Evolutionary conservation across 2,888 invertebrate genomes (phyloP), one percentile per base, ranked within the genome.

Genomic region (Andrena trimmerana): DNA sequence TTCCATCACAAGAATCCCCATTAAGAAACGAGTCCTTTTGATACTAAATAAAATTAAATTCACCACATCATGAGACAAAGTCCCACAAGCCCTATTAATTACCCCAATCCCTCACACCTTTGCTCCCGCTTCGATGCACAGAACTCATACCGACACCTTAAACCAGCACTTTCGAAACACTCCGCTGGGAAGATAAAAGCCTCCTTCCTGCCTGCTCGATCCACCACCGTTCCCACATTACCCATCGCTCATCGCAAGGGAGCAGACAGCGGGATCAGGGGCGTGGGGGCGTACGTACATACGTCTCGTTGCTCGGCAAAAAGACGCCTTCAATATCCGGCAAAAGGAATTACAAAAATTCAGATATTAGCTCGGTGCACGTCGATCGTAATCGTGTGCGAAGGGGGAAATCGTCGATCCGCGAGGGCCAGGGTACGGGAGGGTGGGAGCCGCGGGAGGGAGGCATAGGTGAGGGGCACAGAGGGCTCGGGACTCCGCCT

Each of bases 291-390:
- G 7, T 52, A 8, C 52, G 20, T 52, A 52, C 52, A 42, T 62
- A 60, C 48, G 59, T 52, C 48, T n/a, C 36, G 52, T 3, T 27
- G 59, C 42, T 54, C 73, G 70, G 67, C 57, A 68, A 67, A 75
- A 76, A 74, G 75, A 65, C 42, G 84, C 81, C 89, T 91, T 89
- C 90, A 92, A 92, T 92, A 91, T 92, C 87, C 88, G 84, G 86
- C 84, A 88, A 90, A 88, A 90, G 91, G 91, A 92, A 92, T 92
- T 84, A 91, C 90, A 92, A 91, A 91, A 92, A 92, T 92, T 92
- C 90, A 88, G 90, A 92, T 92, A 92, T 92, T 92, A 92, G 91
- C 89, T 91, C 81, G 90, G 81, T 83, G 89, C 82, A 84, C 81
- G 88, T 91, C 85, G 89, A 90, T 90, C 88, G 90, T 91, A 92